Base-by-base conservation (phyloP, 2,888 invertebrate species). In the Tetranychus piercei region DNA sequence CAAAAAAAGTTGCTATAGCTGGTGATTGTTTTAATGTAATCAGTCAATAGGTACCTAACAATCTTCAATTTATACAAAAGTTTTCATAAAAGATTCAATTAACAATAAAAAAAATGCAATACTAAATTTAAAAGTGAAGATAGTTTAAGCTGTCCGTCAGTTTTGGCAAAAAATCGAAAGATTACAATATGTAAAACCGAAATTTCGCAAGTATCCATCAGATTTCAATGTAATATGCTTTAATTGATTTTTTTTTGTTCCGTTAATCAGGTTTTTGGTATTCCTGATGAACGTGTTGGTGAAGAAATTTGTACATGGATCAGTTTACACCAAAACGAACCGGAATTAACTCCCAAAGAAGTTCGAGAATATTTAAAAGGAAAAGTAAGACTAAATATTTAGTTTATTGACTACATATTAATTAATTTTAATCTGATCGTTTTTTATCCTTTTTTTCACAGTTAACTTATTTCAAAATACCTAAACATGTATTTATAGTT, bases 291-390 rank as follows among this genome's bases (percentile, higher is more conserved):
- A 72, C 78, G 86, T 71, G 80, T 84, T 72, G 85, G 85, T 1
- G 86, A 86, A 79, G 84, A 84, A 75, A 81, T 85, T 4, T 84
- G 85, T 80, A 84, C 84, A 5, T 85, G 84, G 83, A 81, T 86
- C 18, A 73, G 69, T n/a, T n/a, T 73, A 6, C 5, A 20, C 3
- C 20, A 70, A 34, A 23, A 9, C 7, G 43, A 20, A 1, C 20
- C 34, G 0, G 20, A 75, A 75, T 8, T 71, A 20, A 44, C 20
- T 44, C 7, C 23, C 11, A 70, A 74, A 44, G 73, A 73, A 43
- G 20, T 69, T 20, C 18, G 22, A 69, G 34, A 69, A 11, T 69
- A 9, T 22, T 11, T 69, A 11, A 69, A 69, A 23, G n/a, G 11
- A 7, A 69, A 69, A 15, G 69, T 69, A 69, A 69, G 11, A 20